Evolutionary conservation across 2,113 vertebrate genomes (phyloP).

Genomic region (Chroicocephalus ridibundus): DNA sequence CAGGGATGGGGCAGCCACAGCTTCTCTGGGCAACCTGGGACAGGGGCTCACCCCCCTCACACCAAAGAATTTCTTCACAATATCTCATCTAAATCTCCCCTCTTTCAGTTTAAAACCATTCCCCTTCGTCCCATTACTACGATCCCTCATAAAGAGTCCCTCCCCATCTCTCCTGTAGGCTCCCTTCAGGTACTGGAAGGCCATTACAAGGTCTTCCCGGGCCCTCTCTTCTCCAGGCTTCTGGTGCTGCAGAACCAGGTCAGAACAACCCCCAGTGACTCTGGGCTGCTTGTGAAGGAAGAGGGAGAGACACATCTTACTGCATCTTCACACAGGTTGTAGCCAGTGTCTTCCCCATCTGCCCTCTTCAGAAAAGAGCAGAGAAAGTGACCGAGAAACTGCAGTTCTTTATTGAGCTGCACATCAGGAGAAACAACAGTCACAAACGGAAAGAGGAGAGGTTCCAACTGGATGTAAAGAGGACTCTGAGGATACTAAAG

Average conservation of each 20-base stretch:
- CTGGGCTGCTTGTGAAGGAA: neutral
- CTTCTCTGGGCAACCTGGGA: neutral
- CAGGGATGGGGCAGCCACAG: neutral
- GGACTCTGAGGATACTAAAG: neutral
- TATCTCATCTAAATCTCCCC: neutral
- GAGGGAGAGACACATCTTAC: neutral
- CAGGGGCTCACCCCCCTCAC: neutral
- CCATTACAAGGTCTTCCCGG: neutral
- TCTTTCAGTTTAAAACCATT: neutral
- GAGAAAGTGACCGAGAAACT: neutral
- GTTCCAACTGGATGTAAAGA: neutral
- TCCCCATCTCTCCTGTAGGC: neutral
- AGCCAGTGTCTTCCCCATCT: neutral
- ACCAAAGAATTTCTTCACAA: neutral
- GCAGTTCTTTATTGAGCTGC: neutral
- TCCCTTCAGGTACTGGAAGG: neutral
- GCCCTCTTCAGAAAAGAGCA: neutral
- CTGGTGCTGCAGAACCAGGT: neutral
- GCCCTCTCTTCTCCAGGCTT: neutral
- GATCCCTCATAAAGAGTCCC: neutral
- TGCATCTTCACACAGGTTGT: neutral
- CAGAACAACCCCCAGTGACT: neutral
- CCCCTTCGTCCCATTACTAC: neutral
- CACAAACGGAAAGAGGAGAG: neutral
- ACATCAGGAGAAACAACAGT: neutral